phyloP scores from a whole-genome alignment of 2,888 invertebrate genomes.

The Rhamphomyia laevipes region DNA sequence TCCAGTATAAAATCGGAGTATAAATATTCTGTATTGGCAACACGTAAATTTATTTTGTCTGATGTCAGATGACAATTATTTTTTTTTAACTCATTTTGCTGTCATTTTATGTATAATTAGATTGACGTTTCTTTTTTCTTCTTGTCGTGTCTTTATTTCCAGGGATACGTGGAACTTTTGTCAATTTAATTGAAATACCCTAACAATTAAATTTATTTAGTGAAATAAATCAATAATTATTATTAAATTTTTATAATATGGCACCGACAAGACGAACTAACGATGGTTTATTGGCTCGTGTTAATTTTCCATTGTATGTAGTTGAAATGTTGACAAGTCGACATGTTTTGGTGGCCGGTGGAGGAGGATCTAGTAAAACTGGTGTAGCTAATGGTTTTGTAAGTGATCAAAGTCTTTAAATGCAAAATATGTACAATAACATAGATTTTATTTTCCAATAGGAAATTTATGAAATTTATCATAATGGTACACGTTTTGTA shows the following conservation, averaged over 20 bases:
- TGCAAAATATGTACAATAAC: neutral
- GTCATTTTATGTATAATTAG: too few relatives aligned
- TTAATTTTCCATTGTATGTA: slow-evolving; percentile 88
- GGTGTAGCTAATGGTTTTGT: slow-evolving; percentile 97
- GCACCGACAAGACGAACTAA: slow-evolving; percentile 45
- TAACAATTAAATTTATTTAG: neutral
- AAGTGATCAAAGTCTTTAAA: slow-evolving; percentile 34
- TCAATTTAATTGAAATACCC: slow-evolving; percentile 1
- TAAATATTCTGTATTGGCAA: too few relatives aligned
- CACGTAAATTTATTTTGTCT: too few relatives aligned
- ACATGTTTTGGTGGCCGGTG: slow-evolving; percentile 92
- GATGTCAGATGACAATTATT: too few relatives aligned
- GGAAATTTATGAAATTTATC: slow-evolving; percentile 88
- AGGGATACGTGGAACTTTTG: slow-evolving; percentile 14
- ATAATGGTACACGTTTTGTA: slow-evolving; percentile 69
- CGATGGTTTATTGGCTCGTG: slow-evolving; percentile 68
- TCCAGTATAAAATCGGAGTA: too few relatives aligned
- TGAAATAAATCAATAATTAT: neutral
- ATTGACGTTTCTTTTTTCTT: too few relatives aligned
- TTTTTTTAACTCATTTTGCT: too few relatives aligned
- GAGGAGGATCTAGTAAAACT: slow-evolving; percentile 93
- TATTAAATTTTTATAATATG: slow-evolving; percentile 40
- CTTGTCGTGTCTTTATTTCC: neutral
- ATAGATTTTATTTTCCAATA: slow-evolving; percentile 35
- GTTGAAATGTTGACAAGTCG: slow-evolving; percentile 82